Evolutionary conservation across 2,797 vertebrate species (phyloP).

Genomic region (Sarcoramphus papa): DNA sequence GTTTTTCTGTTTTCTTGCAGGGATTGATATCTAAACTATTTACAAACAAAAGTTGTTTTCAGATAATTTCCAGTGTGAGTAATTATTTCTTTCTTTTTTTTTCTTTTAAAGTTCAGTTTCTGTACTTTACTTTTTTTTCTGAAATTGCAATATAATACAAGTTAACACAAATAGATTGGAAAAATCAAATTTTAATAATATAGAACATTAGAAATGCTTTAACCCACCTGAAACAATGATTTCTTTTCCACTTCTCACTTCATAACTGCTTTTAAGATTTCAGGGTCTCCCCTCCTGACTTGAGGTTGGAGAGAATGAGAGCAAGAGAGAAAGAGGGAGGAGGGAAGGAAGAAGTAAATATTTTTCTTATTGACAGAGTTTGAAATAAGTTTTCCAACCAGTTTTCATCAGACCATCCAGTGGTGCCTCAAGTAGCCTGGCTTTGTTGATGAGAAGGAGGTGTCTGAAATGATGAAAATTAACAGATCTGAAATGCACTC

Average conservation of each 20-base stretch:
- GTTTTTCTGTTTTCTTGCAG: not conserved
- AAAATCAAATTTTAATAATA: not conserved
- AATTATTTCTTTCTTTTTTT: not conserved
- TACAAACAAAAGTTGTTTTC: not conserved
- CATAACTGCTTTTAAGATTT: not conserved
- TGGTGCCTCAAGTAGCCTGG: not conserved
- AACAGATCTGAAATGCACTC: not conserved
- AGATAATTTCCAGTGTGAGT: not conserved
- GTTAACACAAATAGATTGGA: not conserved
- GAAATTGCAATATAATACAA: not conserved
- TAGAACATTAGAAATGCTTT: not conserved
- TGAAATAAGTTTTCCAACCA: not conserved
- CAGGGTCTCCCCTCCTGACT: not conserved
- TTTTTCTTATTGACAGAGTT: not conserved
- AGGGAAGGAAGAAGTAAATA: not conserved
- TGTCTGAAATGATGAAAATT: not conserved
- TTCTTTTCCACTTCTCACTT: not conserved
- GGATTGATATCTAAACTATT: not conserved
- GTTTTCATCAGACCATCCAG: not conserved
- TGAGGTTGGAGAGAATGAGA: not conserved
- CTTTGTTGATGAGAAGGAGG: not conserved
- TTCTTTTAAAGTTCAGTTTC: not conserved
- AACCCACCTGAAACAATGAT: rapidly evolving
- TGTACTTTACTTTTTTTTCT: not conserved
- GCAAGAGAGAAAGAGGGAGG: not conserved